Percentiles rank a stretch among this genome's conserved stretches.
phyloP scores from a whole-genome alignment of 1,140 invertebrate genomes.

The Eriocheir sinensis region DNA sequence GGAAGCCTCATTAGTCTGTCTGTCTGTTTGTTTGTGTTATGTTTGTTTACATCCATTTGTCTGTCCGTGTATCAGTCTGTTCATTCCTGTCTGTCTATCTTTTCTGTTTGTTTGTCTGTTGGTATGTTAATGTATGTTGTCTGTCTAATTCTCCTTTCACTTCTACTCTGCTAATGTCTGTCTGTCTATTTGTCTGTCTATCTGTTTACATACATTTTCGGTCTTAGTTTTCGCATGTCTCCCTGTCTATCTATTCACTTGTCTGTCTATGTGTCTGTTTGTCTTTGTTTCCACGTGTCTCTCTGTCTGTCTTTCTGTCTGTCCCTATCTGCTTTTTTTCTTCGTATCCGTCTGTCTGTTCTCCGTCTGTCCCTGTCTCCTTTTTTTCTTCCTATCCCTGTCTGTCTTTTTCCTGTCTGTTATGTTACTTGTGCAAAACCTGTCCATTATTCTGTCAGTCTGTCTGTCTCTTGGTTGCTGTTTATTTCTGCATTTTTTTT shows the following conservation, averaged over 20 bases:
- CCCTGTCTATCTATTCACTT: not conserved
- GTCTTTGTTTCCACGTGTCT: not conserved
- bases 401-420: not conserved
- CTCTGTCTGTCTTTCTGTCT: not conserved
- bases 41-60: too few relatives aligned
- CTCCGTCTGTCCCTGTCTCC: not conserved
- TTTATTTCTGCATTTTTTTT: too few relatives aligned
- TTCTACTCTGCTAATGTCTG: too few relatives aligned
- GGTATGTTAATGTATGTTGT: too few relatives aligned
- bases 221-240: not conserved
- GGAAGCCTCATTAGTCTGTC: not conserved
- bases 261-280: not conserved
- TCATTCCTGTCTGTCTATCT: not conserved
- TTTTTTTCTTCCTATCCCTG: not conserved
- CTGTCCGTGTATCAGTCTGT: not conserved
- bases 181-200: not conserved
- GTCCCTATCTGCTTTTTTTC: not conserved
- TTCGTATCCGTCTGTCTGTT: not conserved
- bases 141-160: too few relatives aligned
- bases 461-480: too few relatives aligned
- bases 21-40: too few relatives aligned
- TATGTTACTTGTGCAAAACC: too few relatives aligned
- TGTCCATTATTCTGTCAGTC: not conserved
- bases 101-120: too few relatives aligned
- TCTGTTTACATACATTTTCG: not conserved